Conservation (phyloP, 2,113 vertebrate species). For the Esox niger region DNA sequence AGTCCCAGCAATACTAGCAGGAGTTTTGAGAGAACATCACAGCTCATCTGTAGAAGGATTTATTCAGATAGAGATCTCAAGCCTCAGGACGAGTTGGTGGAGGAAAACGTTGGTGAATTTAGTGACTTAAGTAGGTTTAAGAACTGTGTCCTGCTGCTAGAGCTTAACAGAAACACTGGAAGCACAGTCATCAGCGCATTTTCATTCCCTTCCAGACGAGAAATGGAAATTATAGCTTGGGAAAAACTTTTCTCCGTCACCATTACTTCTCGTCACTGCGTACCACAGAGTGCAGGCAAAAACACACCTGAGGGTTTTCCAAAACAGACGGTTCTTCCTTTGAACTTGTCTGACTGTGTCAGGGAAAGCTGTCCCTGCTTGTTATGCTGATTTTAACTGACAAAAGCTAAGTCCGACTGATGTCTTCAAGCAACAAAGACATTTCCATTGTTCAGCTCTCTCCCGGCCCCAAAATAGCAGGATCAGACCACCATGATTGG, state of each 20-base stretch:
- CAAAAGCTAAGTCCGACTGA: constrained; percentile 19
- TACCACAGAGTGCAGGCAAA: constrained; percentile 29
- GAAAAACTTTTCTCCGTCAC: no score
- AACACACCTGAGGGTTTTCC: constrained; percentile 17
- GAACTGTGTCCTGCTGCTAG: constrained; percentile 27
- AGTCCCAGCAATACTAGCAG: constrained; percentile 49
- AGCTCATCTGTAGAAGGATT: constrained; percentile 44
- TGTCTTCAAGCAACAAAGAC: constrained; percentile 35
- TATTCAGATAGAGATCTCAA: constrained; percentile 45
- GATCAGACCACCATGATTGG: constrained; percentile 1
- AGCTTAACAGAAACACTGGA: constrained; percentile 36
- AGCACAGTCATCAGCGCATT: constrained; percentile 38
- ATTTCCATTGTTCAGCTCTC: constrained; percentile 32
- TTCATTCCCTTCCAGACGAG: constrained; percentile 23
- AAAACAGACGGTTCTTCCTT: constrained; percentile 5
- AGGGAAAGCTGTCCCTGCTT: constrained; percentile 13
- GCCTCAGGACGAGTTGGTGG: constrained; percentile 40
- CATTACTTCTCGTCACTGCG: no score
- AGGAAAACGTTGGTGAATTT: constrained; percentile 16
- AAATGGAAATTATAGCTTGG: no score
- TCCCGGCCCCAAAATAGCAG: constrained; percentile 36
- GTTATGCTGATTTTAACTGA: constrained; percentile 37
- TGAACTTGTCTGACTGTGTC: constrained; percentile 18
- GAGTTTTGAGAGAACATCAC: constrained; percentile 41
- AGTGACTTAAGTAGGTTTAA: constrained; percentile 47